phyloP scores from a whole-genome alignment of 2,888 invertebrate genomes.

The Pseudococcus jackbeardsleyi region DNA sequence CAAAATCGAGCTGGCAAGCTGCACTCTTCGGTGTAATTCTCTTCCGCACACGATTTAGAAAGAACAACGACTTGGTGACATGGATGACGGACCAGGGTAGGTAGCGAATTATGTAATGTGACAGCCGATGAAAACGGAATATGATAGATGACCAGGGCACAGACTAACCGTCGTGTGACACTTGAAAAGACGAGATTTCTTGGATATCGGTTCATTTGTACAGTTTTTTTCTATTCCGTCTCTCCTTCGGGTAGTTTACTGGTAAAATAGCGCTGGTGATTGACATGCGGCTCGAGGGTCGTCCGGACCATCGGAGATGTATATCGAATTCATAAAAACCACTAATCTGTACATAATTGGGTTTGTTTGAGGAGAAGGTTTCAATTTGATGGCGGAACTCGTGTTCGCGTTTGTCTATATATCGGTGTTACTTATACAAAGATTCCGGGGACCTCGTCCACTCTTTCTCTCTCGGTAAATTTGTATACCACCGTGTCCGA shows the following conservation, averaged over 20 bases:
- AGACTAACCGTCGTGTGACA: conserved; percentile 18
- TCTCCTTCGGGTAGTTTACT: background rate
- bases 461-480: background rate
- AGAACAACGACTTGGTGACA: background rate
- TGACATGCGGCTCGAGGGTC: conserved; percentile 46
- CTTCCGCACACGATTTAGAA: background rate
- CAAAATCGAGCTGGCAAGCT: background rate
- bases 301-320: background rate
- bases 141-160: conserved; percentile 46
- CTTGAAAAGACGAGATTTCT: conserved; percentile 26
- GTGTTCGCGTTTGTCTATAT: background rate
- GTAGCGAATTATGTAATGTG: conserved; percentile 37
- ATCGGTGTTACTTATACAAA: conserved; percentile 27
- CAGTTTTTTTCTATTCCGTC: background rate
- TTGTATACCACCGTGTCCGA: conserved; percentile 58
- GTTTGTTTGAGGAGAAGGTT: conserved; percentile 32
- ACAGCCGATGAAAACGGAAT: conserved; percentile 53
- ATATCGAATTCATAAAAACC: conserved; percentile 62
- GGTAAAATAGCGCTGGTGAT: background rate
- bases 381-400: conserved; percentile 44
- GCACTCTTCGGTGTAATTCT: background rate
- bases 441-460: background rate
- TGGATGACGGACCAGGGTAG: background rate
- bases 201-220: conserved; percentile 15
- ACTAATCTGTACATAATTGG: conserved; percentile 64